Evolutionary conservation across 2,888 invertebrate species (phyloP).

Genomic region (Coenonympha arcania): DNA sequence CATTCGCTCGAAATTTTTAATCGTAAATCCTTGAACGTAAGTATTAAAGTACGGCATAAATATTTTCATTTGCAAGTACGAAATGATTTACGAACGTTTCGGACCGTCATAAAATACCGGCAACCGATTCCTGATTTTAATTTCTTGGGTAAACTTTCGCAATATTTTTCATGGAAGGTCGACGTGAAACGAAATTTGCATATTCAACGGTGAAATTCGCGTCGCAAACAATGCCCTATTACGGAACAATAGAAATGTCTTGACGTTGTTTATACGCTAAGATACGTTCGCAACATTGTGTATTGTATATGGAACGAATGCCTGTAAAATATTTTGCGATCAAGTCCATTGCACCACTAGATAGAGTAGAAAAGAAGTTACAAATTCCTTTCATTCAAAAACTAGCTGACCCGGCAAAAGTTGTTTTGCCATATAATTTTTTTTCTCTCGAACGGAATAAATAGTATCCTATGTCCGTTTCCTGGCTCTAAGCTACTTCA

Average conservation of each 20-base stretch:
- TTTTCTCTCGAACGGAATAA: too few species aligned
- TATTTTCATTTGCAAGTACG: slow-evolving; percentile 20
- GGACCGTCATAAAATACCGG: slow-evolving; percentile 35
- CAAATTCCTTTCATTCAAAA: too few species aligned
- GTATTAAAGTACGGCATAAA: slow-evolving; percentile 13
- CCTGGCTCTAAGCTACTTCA: too few species aligned
- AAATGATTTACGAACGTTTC: slow-evolving; percentile 22
- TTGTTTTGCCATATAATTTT: too few species aligned
- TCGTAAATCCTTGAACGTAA: slow-evolving; percentile 8
- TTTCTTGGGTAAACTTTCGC: slow-evolving; percentile 65
- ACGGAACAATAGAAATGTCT: slow-evolving; percentile 69
- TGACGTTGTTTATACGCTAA: slow-evolving; percentile 51
- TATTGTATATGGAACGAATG: neutral
- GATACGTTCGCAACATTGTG: slow-evolving; percentile 2
- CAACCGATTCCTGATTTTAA: slow-evolving; percentile 62
- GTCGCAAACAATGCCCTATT: slow-evolving; percentile 70
- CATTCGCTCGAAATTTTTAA: slow-evolving; percentile 7
- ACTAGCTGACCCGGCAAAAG: too few species aligned
- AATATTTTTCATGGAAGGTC: slow-evolving; percentile 65
- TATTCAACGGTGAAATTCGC: slow-evolving; percentile 69
- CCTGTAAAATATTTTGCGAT: too few species aligned
- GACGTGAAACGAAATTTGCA: slow-evolving; percentile 65
- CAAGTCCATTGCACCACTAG: too few species aligned
- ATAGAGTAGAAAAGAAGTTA: too few species aligned
- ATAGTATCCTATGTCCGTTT: too few species aligned